phyloP scores from a whole-genome alignment of 2,888 invertebrate genomes.

The Clunio marinus region DNA sequence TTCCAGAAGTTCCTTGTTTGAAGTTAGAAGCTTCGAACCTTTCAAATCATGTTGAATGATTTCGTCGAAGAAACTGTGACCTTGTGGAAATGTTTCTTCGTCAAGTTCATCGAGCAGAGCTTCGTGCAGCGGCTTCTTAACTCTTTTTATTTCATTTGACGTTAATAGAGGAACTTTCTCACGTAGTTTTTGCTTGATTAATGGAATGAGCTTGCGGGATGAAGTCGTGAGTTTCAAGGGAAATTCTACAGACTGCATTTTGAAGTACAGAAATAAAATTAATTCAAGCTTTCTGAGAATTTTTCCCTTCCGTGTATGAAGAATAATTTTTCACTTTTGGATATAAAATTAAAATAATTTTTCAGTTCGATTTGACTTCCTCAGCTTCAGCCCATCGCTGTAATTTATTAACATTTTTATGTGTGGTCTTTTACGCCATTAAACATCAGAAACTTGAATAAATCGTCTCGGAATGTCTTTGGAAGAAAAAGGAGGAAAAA shows the following conservation, averaged over 20 bases:
- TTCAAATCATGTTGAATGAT: not conserved
- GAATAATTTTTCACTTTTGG: constrained; percentile 1
- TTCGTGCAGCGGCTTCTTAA: not conserved
- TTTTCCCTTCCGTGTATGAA: constrained; percentile 11
- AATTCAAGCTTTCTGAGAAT: too few relatives aligned
- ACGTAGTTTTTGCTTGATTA: not conserved
- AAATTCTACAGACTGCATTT: not conserved
- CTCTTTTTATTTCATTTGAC: not conserved
- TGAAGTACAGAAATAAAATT: too few relatives aligned
- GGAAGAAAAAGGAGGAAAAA: not conserved
- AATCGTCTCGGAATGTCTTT: not conserved
- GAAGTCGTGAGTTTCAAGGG: too few relatives aligned
- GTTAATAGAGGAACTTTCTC: not conserved
- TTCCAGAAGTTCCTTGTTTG: not conserved
- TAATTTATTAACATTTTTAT: constrained; percentile 28
- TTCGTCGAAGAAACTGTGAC: not conserved
- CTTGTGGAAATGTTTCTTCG: not conserved
- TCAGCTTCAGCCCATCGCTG: not conserved
- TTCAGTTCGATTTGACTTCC: constrained; percentile 1
- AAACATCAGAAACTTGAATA: constrained; percentile 14
- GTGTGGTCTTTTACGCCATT: constrained; percentile 28
- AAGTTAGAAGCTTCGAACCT: not conserved
- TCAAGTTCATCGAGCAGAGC: constrained; percentile 1
- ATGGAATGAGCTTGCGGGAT: too few relatives aligned
- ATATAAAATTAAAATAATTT: constrained; percentile 4